Evolutionary conservation across 2,113 vertebrate species (phyloP).

Genomic region (Calidris pygmaea): DNA sequence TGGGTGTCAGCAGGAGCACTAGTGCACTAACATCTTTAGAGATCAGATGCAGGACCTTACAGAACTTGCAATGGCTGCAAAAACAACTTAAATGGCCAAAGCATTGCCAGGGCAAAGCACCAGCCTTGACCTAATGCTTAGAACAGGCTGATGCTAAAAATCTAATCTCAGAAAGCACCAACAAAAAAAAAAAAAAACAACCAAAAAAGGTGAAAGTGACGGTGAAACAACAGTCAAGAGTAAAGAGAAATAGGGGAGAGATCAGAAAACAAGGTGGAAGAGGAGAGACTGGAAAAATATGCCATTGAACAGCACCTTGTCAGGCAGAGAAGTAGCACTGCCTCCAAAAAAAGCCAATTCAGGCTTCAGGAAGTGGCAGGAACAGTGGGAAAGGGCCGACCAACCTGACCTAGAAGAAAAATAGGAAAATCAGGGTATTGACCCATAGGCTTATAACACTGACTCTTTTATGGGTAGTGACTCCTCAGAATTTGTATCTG

Average conservation of each 20-base stretch:
- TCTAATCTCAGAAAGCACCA: neutral
- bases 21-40: neutral
- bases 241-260: neutral
- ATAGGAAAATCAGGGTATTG: constrained; percentile 57
- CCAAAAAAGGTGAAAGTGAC: neutral
- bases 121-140: neutral
- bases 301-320: constrained; percentile 61
- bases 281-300: neutral
- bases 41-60: neutral
- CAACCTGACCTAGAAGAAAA: constrained; percentile 71
- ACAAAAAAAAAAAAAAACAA: neutral
- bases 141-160: neutral
- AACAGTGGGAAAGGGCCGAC: constrained; percentile 52
- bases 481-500: neutral
- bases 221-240: neutral
- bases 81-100: neutral
- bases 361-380: constrained; percentile 57
- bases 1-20: neutral
- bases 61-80: neutral
- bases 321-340: constrained; percentile 62
- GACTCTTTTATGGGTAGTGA: neutral
- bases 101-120: neutral
- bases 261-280: neutral
- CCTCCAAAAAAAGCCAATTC: constrained; percentile 65
- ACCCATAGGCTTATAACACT: neutral